A percentile compares a stretch with the other conserved stretches of the same genome.
These are phyloP conservation scores for Drosophila melanosoma DNA, from an alignment of 2,888 invertebrate species.

Conservation along the genomic window DNA sequence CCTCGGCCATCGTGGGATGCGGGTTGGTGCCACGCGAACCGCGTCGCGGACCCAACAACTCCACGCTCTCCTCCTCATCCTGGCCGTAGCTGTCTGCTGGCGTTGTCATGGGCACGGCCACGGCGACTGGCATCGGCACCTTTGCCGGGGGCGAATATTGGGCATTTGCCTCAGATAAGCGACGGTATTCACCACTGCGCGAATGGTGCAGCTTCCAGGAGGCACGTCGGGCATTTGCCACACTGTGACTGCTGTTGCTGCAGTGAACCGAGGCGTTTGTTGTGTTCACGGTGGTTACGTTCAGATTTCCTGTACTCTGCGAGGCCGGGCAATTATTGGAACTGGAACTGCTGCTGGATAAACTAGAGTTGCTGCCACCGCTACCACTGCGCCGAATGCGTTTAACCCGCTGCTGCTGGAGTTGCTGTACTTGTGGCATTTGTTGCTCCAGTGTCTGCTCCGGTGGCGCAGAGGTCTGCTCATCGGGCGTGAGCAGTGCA, in stretches of 20 bases:
- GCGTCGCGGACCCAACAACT: conserved; percentile 67
- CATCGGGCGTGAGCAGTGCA: conserved; percentile 68
- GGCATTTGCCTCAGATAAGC: conserved; percentile 76
- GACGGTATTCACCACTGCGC: conserved; percentile 78
- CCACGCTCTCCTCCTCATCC: conserved; percentile 69
- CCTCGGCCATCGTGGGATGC: conserved; percentile 35
- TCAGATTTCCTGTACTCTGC: conserved; percentile 69
- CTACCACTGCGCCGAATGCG: conserved; percentile 55
- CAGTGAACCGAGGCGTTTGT: conserved; percentile 70
- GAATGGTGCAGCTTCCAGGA: conserved; percentile 82
- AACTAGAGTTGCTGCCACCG: conserved; percentile 72
- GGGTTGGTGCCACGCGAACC: conserved; percentile 44
- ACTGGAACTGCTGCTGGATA: conserved; percentile 75
- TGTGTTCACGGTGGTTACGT: conserved; percentile 65
- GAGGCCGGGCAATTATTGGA: conserved; percentile 68
- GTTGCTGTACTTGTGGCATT: conserved; percentile 14
- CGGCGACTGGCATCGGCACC: conserved; percentile 38
- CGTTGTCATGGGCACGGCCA: conserved; percentile 42
- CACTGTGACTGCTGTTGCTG: conserved; percentile 64
- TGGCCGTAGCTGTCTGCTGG: conserved; percentile 40
- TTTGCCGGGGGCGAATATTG: conserved; percentile 70
- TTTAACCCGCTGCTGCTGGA: conserved; percentile 31
- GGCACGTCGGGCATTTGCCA: conserved; percentile 70
- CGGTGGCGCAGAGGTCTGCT: conserved; percentile 24
- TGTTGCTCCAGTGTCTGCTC: conserved; percentile 18